Percentiles rank a stretch among this genome's conserved stretches.
Conservation (phyloP, 2,888 invertebrate genomes). For the Thecophora atra region DNA sequence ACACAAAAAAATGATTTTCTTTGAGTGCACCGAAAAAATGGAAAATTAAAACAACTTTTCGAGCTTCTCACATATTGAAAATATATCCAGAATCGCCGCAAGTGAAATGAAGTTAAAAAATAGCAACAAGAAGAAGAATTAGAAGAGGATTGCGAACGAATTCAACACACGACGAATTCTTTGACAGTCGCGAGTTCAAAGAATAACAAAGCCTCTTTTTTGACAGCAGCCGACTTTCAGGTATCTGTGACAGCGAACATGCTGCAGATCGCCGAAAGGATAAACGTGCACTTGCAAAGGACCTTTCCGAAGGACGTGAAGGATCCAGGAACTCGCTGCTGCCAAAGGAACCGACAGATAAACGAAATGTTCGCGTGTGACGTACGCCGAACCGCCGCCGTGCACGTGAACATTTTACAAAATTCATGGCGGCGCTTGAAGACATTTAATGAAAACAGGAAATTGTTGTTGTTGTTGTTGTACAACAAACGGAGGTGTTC, state of each 20-base stretch:
- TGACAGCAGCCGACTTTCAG: slow-evolving; percentile 6
- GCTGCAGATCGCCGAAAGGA: slow-evolving; percentile 21
- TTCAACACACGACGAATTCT: not conserved
- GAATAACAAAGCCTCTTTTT: not conserved
- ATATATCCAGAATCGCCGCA: not conserved
- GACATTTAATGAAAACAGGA: slow-evolving; percentile 17
- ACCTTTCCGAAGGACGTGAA: slow-evolving; percentile 3
- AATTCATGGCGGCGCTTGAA: not conserved
- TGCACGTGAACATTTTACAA: slow-evolving; percentile 31
- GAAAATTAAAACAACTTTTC: not conserved
- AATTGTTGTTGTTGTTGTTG: not conserved
- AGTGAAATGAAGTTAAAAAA: slow-evolving; percentile 32
- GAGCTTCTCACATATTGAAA: not conserved
- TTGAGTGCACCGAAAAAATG: not conserved
- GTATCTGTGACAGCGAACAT: not conserved
- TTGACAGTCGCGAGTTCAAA: not conserved
- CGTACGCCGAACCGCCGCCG: not conserved
- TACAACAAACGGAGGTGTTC: too few relatives aligned
- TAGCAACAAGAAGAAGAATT: slow-evolving; percentile 29
- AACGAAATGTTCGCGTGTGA: too few relatives aligned
- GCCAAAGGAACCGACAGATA: not conserved
- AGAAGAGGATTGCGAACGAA: not conserved
- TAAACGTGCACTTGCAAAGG: slow-evolving; percentile 32
- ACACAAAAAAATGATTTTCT: too few relatives aligned
- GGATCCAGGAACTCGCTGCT: not conserved